phyloP scores from a whole-genome alignment of 2,797 vertebrate species.

The Xenopus petersii region DNA sequence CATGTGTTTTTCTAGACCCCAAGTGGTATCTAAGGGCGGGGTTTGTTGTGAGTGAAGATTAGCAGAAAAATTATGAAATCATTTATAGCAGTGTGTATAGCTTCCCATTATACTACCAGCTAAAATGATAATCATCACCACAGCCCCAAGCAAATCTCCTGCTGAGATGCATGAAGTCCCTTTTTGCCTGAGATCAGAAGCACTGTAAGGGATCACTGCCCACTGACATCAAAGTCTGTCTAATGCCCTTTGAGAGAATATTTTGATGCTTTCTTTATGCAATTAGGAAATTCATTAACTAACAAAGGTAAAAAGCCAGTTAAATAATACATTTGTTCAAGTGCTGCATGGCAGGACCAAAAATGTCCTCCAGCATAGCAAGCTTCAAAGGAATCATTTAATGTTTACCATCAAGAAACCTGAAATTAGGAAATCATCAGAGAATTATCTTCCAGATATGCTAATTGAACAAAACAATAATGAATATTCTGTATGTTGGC shows the following conservation, averaged over 20 bases:
- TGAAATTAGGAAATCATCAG: not conserved
- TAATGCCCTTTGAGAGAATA: not conserved
- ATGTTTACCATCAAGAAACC: not conserved
- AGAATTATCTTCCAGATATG: not conserved
- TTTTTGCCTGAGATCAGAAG: not conserved
- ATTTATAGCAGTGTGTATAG: not conserved
- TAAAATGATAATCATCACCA: too few species aligned
- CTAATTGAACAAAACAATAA: too few species aligned
- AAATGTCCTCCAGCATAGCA: not conserved
- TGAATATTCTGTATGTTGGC: too few species aligned
- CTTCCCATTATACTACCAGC: too few species aligned
- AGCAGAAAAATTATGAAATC: not conserved
- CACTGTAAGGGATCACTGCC: not conserved
- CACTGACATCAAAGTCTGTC: not conserved
- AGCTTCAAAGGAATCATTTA: constrained; percentile 1
- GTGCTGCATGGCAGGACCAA: too few species aligned
- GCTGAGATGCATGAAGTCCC: not conserved
- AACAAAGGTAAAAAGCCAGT: not conserved
- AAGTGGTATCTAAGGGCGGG: too few species aligned
- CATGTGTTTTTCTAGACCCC: too few species aligned
- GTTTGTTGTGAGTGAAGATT: not conserved
- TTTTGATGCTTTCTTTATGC: not conserved
- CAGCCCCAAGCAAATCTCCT: not conserved
- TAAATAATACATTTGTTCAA: too few species aligned
- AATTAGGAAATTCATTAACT: not conserved